A percentile compares a stretch with the other conserved stretches of the same genome.
Evolutionary conservation across 2,888 invertebrate genomes (phyloP).

Genomic region (Teinopalpus imperialis): DNA sequence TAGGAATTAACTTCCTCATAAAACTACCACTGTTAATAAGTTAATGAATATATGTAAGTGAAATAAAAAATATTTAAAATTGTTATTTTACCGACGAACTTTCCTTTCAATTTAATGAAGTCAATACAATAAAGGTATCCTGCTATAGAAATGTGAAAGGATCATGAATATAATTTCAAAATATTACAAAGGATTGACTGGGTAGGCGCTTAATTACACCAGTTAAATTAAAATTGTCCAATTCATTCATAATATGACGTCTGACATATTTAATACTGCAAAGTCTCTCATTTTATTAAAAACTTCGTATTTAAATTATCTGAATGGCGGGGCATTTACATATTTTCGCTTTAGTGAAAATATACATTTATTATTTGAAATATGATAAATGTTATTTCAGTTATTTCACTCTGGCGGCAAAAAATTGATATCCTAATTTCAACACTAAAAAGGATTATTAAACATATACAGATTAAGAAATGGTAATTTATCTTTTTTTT

Average conservation of each 20-base stretch:
- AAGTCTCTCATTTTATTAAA: conserved; percentile 6
- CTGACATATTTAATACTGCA: no score
- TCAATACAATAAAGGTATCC: not conserved
- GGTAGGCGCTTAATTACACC: conserved; percentile 11
- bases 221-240: no score
- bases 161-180: conserved; percentile 1
- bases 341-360: not conserved
- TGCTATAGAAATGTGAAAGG: conserved; percentile 1
- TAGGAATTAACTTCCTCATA: no score
- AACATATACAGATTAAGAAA: no score
- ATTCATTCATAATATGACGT: no score
- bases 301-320: conserved; percentile 3
- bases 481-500: no score
- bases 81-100: not conserved
- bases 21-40: not conserved
- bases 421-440: no score
- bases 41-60: no score
- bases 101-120: not conserved
- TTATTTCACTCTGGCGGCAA: no score
- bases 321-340: conserved; percentile 10
- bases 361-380: not conserved
- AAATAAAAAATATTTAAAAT: not conserved
- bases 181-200: conserved; percentile 9
- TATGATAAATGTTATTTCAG: not conserved
- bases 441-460: no score